Base-by-base conservation (phyloP, 2,888 invertebrate genomes). In the Rhingia campestris region DNA sequence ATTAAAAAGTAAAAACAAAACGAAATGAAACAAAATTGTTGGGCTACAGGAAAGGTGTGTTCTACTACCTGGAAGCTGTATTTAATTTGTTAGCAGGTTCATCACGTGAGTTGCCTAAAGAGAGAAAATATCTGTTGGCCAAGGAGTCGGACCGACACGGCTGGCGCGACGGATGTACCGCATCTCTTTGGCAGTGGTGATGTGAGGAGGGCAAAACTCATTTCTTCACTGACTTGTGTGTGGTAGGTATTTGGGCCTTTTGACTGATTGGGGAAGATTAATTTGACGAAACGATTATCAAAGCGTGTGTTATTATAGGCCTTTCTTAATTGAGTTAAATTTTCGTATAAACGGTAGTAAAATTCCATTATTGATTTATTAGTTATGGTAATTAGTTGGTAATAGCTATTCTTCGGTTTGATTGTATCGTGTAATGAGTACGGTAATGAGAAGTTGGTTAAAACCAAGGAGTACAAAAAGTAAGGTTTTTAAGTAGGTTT, bases 181-280 rank as follows among this genome's bases (percentile, higher is more conserved):
- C 39, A 51, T 22, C 41, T 69, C n/a, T 41, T 47, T 10, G 67
- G 67, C 33, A 14, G 43, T 12, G 22, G 64, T 39, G 56, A 51
- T 43, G 66, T 14, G 75, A 33, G 51, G 53, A 43, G 58, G 37
- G 41, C 14, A 54, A 67, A 53, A 51, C 49, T 59, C 39, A 76
- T 67, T 76, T 76, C 39, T 37, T 51, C 63, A 14, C 45, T 53
- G 41, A 76, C 59, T 45, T 69, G 76, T 76, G 72, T 63, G 76
- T 74, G 73, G 73, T 63, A 69, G 22, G 22, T 61, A 35, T 59
- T 67, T 59, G 30, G 45, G 32, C 43, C 22, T 54, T 39, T 58
- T 66, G 76, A 76, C 67, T 67, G 76, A 76, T 76, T 76, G 76
- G 67, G 6, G 59, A 61, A 47, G 69, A 76, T 76, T 76, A 76